phyloP scores from a whole-genome alignment of 2,113 vertebrate species.

The Hepsetus odoe region DNA sequence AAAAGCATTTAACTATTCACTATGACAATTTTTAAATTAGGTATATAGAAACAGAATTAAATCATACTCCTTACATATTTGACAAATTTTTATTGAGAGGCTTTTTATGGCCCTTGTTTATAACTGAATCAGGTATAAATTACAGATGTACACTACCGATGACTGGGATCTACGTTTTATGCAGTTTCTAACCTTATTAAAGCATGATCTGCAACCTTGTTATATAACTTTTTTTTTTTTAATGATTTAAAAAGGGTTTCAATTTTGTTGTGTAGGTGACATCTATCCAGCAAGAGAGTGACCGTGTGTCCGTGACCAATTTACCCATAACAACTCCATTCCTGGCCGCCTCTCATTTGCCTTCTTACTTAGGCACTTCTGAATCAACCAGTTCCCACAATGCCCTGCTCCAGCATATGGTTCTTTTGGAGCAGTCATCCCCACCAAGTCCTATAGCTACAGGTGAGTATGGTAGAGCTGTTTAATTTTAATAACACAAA shows the following conservation, averaged over 20 bases:
- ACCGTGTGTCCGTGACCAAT: constrained; percentile 78
- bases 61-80: too few relatives aligned
- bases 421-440: constrained; percentile 87
- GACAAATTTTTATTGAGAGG: too few relatives aligned
- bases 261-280: constrained; percentile 72
- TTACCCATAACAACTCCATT: constrained; percentile 81
- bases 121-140: too few relatives aligned
- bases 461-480: constrained; percentile 69
- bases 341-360: constrained; percentile 85
- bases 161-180: too few relatives aligned
- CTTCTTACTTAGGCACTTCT: constrained; percentile 82
- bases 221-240: background rate
- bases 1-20: too few relatives aligned
- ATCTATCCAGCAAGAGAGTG: constrained; percentile 81
- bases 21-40: too few relatives aligned
- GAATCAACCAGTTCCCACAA: constrained; percentile 78
- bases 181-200: background rate
- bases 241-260: background rate
- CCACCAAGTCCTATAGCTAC: constrained; percentile 86
- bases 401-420: constrained; percentile 92
- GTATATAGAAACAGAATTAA: too few relatives aligned
- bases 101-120: too few relatives aligned
- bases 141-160: too few relatives aligned
- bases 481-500: background rate
- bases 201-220: background rate